These are phyloP conservation scores for Malacoctenus gilli DNA, from an alignment of 2,797 vertebrate genomes.

Conservation along the genomic window DNA sequence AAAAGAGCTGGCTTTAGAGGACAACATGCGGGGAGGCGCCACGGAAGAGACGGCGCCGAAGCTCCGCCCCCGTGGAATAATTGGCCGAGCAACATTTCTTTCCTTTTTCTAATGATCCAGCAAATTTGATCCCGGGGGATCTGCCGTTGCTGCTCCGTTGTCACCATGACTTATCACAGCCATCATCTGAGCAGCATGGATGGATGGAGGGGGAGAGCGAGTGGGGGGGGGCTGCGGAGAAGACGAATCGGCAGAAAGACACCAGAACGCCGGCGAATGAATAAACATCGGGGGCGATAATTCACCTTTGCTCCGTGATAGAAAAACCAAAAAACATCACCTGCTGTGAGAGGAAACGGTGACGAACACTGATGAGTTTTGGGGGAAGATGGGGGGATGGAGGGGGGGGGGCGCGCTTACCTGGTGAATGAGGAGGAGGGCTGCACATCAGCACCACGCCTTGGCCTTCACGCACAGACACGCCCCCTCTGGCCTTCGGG, in stretches of 20 bases:
- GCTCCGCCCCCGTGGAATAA: constrained; percentile 59
- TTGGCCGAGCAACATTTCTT: constrained; percentile 62
- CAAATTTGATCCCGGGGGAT: constrained; percentile 65
- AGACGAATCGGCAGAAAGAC: constrained; percentile 29
- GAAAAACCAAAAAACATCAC: neutral
- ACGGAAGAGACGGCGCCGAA: constrained; percentile 29
- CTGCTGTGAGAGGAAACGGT: constrained; percentile 11
- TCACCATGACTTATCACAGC: constrained; percentile 30
- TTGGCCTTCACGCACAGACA: constrained; percentile 95
- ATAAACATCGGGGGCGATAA: constrained; percentile 19
- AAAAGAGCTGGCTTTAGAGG: constrained; percentile 52
- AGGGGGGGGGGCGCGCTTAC: constrained; percentile 71
- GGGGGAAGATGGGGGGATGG: constrained; percentile 1
- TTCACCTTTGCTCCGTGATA: constrained; percentile 17
- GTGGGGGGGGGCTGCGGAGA: constrained; percentile 11
- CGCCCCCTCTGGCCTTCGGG: constrained; percentile 87
- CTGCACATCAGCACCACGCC: constrained; percentile 96
- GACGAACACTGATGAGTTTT: constrained; percentile 23
- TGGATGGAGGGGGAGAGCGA: constrained; percentile 28
- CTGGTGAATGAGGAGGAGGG: constrained; percentile 93
- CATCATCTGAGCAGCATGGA: constrained; percentile 28
- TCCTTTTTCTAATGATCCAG: constrained; percentile 73
- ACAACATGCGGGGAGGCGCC: constrained; percentile 31
- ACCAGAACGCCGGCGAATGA: constrained; percentile 7
- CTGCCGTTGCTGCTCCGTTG: constrained; percentile 23